Conservation (phyloP, 2,888 invertebrate genomes). For the Cosmia pyralina region DNA sequence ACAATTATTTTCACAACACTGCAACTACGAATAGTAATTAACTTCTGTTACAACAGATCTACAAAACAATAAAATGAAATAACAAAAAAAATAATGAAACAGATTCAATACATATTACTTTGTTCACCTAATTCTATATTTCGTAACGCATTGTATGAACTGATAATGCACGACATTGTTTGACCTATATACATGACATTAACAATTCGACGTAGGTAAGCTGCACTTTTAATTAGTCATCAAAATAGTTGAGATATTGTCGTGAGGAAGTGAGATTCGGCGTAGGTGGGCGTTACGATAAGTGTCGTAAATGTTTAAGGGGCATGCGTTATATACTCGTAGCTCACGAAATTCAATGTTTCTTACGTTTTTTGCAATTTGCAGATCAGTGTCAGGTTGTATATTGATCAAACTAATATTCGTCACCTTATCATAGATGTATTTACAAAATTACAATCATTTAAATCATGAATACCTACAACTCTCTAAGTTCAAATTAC, state of each 20-base stretch:
- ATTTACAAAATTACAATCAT: too few relatives aligned
- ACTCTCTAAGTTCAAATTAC: too few relatives aligned
- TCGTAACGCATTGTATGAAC: slow-evolving; percentile 52
- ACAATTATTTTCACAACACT: slow-evolving; percentile 36
- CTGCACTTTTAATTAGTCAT: slow-evolving; percentile 31
- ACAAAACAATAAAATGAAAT: slow-evolving; percentile 57
- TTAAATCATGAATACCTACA: too few relatives aligned
- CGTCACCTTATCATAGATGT: too few relatives aligned
- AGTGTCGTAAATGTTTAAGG: background rate
- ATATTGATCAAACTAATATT: background rate
- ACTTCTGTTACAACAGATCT: slow-evolving; percentile 44
- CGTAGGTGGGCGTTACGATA: background rate
- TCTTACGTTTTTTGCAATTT: background rate
- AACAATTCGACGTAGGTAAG: slow-evolving; percentile 40
- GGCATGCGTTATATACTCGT: too few relatives aligned
- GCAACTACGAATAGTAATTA: slow-evolving; percentile 47
- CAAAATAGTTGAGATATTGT: background rate
- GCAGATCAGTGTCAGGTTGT: background rate
- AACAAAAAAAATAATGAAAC: slow-evolving; percentile 29
- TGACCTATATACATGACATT: slow-evolving; percentile 58
- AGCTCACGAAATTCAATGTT: background rate
- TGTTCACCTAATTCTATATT: slow-evolving; percentile 50
- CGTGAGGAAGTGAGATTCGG: background rate
- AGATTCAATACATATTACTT: slow-evolving; percentile 32
- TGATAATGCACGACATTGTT: slow-evolving; percentile 37